Evolutionary conservation across 2,797 vertebrate genomes (phyloP), one percentile per base, ranked within the genome.

Genomic region (Iguana delicatissima): DNA sequence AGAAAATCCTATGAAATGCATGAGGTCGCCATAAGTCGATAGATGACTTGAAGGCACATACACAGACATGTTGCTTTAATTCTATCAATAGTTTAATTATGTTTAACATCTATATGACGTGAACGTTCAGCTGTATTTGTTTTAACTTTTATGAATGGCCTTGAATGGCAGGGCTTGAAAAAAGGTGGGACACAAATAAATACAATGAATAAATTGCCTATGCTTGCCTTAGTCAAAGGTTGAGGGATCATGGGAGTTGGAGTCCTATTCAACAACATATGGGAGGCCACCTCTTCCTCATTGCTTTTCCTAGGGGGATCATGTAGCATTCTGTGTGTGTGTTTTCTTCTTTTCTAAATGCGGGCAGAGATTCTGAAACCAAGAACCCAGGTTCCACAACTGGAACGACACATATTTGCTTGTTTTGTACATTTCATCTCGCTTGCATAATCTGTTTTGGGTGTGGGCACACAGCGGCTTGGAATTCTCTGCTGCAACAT

Each of bases 371-470:
- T 77, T 72, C 85, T 88, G 73, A 50, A 84, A 13, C 50, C 14
- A 80, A 16, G 14, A 50, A 12, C n/a, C 62, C 76, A 26, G 50
- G 14, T 84, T 72, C 73, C 52, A 59, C 86, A 55, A 88, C 4
- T 12, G 35, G 73, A 83, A 16, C 3, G 7, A 46, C n/a, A 24
- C 29, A 18, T 80, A 29, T 69, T 35, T 57, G 73, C 86, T 84
- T 91, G 86, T 84, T 91, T 88, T 91, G 86, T 50, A 79, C 87
- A 89, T 82, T 91, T 87, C 26, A 12, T 88, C 62, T 84, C 38
- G 26, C 80, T 88, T 91, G 86, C 86, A 87, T 85, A 92, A 87
- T 90, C 83, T 92, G 87, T 46, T 86, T 74, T 81, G 85, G 72
- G 85, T 82, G 67, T 74, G 46, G 87, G 84, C 76, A 80, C 8